These are phyloP conservation scores for Aphrocallistes beatrix DNA, from an alignment of 37 sponge, comb jelly and placozoan genomes.

Conservation along the genomic window DNA sequence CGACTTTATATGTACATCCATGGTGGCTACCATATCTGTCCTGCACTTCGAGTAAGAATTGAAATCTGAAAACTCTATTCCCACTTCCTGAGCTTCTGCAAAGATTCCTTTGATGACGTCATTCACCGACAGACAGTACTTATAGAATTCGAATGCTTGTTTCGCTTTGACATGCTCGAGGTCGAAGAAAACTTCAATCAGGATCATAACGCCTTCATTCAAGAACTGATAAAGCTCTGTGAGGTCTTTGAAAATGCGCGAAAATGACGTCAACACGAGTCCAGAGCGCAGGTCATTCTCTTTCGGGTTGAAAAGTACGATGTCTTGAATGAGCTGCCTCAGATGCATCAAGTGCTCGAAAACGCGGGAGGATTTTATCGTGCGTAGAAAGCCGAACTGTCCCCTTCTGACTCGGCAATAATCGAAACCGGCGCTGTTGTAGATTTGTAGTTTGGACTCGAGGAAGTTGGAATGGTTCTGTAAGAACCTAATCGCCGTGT, in stretches of 20 bases:
- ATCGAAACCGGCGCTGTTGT: slow-evolving; percentile 8
- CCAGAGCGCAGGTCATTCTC: background rate
- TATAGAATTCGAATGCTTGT: background rate
- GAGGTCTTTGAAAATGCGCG: background rate
- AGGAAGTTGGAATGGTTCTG: background rate
- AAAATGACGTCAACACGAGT: background rate
- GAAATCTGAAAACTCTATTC: background rate
- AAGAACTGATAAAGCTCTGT: background rate
- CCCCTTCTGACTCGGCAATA: slow-evolving; percentile 3
- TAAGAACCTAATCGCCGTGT: background rate
- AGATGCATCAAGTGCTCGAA: background rate
- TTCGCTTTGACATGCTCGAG: background rate
- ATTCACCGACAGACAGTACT: background rate
- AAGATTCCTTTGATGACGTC: slow-evolving; percentile 6
- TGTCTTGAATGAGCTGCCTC: background rate
- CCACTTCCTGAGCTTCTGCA: background rate
- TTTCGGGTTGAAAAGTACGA: background rate
- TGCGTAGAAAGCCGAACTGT: background rate
- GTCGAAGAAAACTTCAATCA: background rate
- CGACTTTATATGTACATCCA: slow-evolving; percentile 8
- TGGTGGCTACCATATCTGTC: background rate
- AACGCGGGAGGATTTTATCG: background rate
- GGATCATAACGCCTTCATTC: background rate
- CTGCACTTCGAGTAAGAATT: background rate
- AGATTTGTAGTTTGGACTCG: background rate